phyloP scores from a whole-genome alignment of 2,888 invertebrate species.

The Melieria omissa region DNA sequence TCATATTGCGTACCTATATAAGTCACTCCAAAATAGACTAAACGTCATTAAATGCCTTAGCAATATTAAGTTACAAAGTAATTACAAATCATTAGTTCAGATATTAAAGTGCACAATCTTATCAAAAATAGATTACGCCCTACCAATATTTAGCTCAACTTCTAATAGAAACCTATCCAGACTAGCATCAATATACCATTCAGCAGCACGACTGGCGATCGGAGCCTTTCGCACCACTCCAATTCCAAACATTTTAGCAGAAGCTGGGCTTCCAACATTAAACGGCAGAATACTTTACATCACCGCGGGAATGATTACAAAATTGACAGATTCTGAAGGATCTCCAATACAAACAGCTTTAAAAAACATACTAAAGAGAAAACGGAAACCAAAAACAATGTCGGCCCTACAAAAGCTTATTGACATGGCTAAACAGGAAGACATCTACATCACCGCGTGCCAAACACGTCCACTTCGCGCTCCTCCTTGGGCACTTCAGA shows the following conservation, averaged over 20 bases:
- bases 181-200: slow-evolving; percentile 1
- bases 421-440: background rate
- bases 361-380: slow-evolving; percentile 1
- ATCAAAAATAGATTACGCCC: slow-evolving; percentile 6
- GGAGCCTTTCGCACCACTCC: background rate
- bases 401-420: background rate
- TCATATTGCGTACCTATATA: background rate
- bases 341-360: background rate
- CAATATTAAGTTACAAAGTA: slow-evolving; percentile 5
- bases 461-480: background rate
- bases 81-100: background rate
- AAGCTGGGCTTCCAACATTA: background rate
- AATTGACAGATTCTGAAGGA: background rate
- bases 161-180: background rate
- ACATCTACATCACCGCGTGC: background rate
- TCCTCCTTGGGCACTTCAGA: background rate
- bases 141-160: slow-evolving; percentile 2
- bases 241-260: slow-evolving; percentile 1
- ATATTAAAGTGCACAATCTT: background rate
- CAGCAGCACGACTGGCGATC: slow-evolving; percentile 2
- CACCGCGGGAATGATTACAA: background rate
- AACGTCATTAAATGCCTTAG: slow-evolving; percentile 6
- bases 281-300: slow-evolving; percentile 1
- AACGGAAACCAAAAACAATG: background rate
- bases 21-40: slow-evolving; percentile 6